phyloP scores from a whole-genome alignment of 2,888 invertebrate species.

The Ornithoptera priamus region DNA sequence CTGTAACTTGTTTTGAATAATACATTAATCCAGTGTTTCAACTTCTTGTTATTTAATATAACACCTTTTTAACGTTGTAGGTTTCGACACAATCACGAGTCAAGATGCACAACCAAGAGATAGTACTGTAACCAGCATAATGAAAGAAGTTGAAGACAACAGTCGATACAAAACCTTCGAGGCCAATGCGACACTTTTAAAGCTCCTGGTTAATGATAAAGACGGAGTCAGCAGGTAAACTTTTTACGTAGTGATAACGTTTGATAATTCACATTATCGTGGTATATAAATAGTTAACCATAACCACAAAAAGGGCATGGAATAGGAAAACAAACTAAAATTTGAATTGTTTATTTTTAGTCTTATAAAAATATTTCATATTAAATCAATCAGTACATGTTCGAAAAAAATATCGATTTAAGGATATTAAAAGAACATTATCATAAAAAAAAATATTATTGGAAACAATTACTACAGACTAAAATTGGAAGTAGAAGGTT shows the following conservation, averaged over 20 bases:
- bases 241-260: neutral
- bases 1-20: no score
- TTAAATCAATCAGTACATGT: no score
- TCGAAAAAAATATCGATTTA: no score
- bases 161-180: constrained; percentile 74
- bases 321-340: no score
- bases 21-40: neutral
- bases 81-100: constrained; percentile 47
- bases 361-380: no score
- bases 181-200: constrained; percentile 70
- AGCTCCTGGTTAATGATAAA: constrained; percentile 68
- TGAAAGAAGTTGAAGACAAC: constrained; percentile 71
- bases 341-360: no score
- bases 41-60: neutral
- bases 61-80: constrained; percentile 39
- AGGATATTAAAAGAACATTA: no score
- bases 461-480: neutral
- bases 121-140: constrained; percentile 54
- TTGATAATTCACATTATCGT: neutral
- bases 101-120: constrained; percentile 43
- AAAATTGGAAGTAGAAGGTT: neutral
- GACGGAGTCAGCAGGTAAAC: constrained; percentile 71
- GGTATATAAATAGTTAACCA: neutral
- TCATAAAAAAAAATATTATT: no score
- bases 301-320: no score